These are phyloP conservation scores for Saxicola maurus DNA, from an alignment of 2,797 vertebrate genomes.

Conservation along the genomic window DNA sequence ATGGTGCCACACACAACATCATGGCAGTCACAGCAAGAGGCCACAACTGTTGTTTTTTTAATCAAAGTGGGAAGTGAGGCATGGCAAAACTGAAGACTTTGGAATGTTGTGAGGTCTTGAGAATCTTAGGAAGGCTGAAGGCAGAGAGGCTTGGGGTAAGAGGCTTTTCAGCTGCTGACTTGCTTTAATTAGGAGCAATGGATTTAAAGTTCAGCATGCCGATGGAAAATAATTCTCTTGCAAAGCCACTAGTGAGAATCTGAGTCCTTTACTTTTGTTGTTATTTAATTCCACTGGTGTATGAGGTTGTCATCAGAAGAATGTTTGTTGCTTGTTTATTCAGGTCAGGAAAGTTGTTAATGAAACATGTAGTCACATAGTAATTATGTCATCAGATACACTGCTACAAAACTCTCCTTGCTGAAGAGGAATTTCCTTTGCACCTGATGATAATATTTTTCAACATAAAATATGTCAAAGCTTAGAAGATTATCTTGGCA, in stretches of 20 bases:
- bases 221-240: constrained; percentile 6
- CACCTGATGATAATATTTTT: constrained; percentile 74
- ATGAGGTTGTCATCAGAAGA: not conserved
- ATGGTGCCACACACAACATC: not conserved
- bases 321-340: constrained; percentile 45
- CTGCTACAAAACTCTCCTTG: constrained; percentile 32
- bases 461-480: constrained; percentile 70
- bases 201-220: constrained; percentile 1
- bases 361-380: constrained; percentile 31
- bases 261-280: not conserved
- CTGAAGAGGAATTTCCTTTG: constrained; percentile 72
- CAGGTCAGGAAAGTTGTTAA: constrained; percentile 49
- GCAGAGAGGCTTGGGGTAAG: not conserved
- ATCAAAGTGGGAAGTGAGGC: not conserved
- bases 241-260: not conserved
- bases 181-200: constrained; percentile 21
- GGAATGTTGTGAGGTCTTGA: not conserved
- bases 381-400: constrained; percentile 54
- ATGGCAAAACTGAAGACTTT: not conserved
- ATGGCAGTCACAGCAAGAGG: not conserved
- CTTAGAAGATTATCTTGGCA: constrained; percentile 74
- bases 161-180: not conserved
- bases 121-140: not conserved
- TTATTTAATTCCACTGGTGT: not conserved
- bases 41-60: not conserved